These are phyloP conservation scores for Mobula hypostoma DNA, from an alignment of 2,113 vertebrate genomes.

Conservation along the genomic window DNA sequence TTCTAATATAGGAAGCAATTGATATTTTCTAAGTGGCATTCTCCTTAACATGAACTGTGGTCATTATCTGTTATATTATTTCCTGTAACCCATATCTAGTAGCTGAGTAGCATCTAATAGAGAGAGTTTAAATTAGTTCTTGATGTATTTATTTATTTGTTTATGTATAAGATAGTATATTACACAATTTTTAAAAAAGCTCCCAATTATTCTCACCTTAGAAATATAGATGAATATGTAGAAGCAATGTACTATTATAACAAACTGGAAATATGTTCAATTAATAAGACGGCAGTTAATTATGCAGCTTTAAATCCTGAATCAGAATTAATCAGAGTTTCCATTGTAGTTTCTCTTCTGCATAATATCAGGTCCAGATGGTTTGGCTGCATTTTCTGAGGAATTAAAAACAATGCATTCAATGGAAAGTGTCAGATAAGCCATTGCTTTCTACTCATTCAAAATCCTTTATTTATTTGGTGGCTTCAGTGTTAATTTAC, in stretches of 20 bases:
- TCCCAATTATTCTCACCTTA: conserved; percentile 13
- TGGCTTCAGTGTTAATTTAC: conserved; percentile 48
- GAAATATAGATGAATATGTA: conserved; percentile 36
- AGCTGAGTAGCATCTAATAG: conserved; percentile 54
- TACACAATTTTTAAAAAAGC: neutral
- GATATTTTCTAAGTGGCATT: conserved; percentile 64
- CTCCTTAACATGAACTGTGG: conserved; percentile 64
- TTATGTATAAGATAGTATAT: neutral
- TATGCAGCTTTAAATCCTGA: conserved; percentile 46
- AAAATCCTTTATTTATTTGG: conserved; percentile 52
- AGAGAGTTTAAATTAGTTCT: conserved; percentile 29
- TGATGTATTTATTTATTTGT: neutral
- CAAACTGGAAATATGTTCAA: conserved; percentile 42
- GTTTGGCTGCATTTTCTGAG: conserved; percentile 48
- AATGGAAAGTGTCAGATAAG: conserved; percentile 49
- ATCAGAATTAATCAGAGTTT: conserved; percentile 52
- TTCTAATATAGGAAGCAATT: conserved; percentile 71
- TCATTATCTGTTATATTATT: conserved; percentile 74
- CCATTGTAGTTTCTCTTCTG: conserved; percentile 47
- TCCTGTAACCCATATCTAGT: conserved; percentile 62
- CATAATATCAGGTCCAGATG: conserved; percentile 47
- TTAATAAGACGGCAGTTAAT: conserved; percentile 47
- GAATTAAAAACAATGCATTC: conserved; percentile 49
- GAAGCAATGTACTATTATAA: conserved; percentile 37
- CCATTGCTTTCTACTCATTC: conserved; percentile 52